phyloP scores from a whole-genome alignment of 2,888 invertebrate species.

The Electrophaes corylata region DNA sequence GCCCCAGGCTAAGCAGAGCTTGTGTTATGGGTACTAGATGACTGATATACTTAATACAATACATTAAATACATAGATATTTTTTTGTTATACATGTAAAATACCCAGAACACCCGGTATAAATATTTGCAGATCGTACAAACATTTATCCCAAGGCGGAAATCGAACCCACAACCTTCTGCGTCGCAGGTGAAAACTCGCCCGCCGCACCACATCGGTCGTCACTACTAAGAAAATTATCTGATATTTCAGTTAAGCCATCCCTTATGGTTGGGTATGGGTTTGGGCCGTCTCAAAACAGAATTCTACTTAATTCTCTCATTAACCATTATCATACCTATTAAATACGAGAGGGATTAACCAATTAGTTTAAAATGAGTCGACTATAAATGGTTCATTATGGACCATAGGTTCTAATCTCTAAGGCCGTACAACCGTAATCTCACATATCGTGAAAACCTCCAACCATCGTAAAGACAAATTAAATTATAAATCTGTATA shows the following conservation, averaged over 20 bases:
- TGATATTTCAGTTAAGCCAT: background rate
- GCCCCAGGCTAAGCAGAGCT: too few relatives aligned
- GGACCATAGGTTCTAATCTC: slow-evolving; percentile 17
- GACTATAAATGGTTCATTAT: slow-evolving; percentile 14
- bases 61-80: too few relatives aligned
- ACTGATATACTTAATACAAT: too few relatives aligned
- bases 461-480: slow-evolving; percentile 54
- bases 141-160: too few relatives aligned
- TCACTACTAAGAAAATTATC: too few relatives aligned
- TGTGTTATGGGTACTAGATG: too few relatives aligned
- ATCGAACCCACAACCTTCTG: too few relatives aligned
- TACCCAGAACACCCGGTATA: too few relatives aligned
- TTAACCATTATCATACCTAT: slow-evolving; percentile 3
- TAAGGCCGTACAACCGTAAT: slow-evolving; percentile 29
- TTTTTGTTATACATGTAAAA: too few relatives aligned
- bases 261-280: background rate
- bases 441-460: slow-evolving; percentile 34
- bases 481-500: slow-evolving; percentile 63
- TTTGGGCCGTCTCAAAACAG: background rate
- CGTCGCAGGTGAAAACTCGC: too few relatives aligned
- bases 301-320: background rate
- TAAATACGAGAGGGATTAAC: slow-evolving; percentile 3
- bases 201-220: too few relatives aligned
- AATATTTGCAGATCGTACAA: too few relatives aligned
- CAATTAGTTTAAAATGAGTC: slow-evolving; percentile 7